Evolutionary conservation across 2,888 invertebrate genomes (phyloP).

Genomic region (Rhodophaea formosa): DNA sequence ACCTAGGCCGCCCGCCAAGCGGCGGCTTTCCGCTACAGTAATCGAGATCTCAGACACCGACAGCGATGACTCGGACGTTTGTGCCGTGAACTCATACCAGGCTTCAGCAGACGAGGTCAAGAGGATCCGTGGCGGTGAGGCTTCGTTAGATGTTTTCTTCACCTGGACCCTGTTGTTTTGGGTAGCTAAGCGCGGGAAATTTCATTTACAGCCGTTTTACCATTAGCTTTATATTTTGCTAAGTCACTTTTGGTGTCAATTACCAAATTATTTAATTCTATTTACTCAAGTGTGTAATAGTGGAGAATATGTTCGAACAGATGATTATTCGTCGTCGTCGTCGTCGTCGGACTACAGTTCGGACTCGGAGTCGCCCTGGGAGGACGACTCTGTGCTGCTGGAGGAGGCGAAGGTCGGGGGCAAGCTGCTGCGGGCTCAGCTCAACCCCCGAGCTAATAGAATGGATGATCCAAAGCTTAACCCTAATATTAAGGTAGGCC

Average conservation of each 20-base stretch:
- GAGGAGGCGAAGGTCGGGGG: conserved; percentile 44
- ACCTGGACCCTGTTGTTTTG: conserved; percentile 25
- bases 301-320: conserved; percentile 34
- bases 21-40: conserved; percentile 56
- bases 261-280: too few species aligned
- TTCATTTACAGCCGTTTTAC: neutral
- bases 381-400: conserved; percentile 66
- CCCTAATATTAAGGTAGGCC: conserved; percentile 54
- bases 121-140: conserved; percentile 70
- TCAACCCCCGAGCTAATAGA: conserved; percentile 66
- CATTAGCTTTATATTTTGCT: neutral
- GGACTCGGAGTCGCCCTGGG: conserved; percentile 67
- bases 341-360: conserved; percentile 70
- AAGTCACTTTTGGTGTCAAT: neutral
- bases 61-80: conserved; percentile 77
- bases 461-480: conserved; percentile 70
- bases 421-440: conserved; percentile 49
- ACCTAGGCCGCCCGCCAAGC: conserved; percentile 68
- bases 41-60: conserved; percentile 76
- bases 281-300: neutral
- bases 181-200: conserved; percentile 55
- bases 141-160: conserved; percentile 21
- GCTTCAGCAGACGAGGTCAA: conserved; percentile 76
- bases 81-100: conserved; percentile 74
- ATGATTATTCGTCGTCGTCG: conserved; percentile 67